Evolutionary conservation across 2,113 vertebrate genomes (phyloP), one percentile per base, ranked within the genome.

Genomic region (Hippopotamus amphibius): DNA sequence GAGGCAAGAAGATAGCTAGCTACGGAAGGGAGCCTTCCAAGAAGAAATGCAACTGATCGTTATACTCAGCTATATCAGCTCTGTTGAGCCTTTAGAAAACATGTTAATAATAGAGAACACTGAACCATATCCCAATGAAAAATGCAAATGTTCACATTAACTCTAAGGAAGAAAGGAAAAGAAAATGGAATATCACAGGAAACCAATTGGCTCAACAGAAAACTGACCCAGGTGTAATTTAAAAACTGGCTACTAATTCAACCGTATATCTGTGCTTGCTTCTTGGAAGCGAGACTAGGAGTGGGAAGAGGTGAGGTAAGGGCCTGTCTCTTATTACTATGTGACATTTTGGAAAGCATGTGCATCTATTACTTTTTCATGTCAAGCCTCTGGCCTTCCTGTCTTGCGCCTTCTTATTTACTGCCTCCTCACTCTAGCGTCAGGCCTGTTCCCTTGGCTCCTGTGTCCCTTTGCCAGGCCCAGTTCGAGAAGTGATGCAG

Each of bases 111-210:
- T 10, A 84, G 17, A 71, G 28, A 76, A 89, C 46, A 69, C 10
- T 46, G 3, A 96, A 81, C 61, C 19, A 95, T 6, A 94, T 28
- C 5, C 57, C 88, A 68, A 68, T 81, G 37, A 88, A 68, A 97
- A 90, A 66, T 71, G 12, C 12, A 88, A 61, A 71, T 83, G 48
- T 71, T 68, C 68, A 59, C 14, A 50, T 93, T 79, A 76, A 69
- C 13, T 53, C 48, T 65, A 59, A 90, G 53, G 28, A 30, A 74
- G 22, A 66, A 82, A 90, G 30, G 6, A 43, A 91, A 61, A 65
- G 9, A 66, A 81, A 93, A 89, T 17, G 15, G 66, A 90, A 14
- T 55, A 57, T 50, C 3, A 41, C 9, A 63, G 50, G 68, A 93
- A 90, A 71, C 46, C 57, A 53, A 4, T 26, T 86, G 43, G 21